Evolutionary conservation across 2,113 vertebrate species (phyloP).

Genomic region (Theropithecus gelada): DNA sequence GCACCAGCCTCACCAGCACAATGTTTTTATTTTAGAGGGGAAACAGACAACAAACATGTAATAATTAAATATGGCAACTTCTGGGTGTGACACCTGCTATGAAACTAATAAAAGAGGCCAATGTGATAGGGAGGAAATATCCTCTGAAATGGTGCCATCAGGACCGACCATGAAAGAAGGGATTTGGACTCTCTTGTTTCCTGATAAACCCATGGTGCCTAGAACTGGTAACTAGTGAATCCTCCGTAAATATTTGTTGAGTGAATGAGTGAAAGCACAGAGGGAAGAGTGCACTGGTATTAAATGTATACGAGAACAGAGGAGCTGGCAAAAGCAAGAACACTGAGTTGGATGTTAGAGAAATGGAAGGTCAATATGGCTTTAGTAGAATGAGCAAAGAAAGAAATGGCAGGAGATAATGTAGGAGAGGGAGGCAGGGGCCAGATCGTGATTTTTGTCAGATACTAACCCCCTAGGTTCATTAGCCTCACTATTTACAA

Average conservation of each 20-base stretch:
- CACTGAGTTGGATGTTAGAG: neutral
- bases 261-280: neutral
- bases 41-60: neutral
- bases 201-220: neutral
- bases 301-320: neutral
- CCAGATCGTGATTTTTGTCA: fast-evolving
- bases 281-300: neutral
- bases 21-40: neutral
- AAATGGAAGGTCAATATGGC: neutral
- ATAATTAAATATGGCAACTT: neutral
- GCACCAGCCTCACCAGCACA: fast-evolving
- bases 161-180: neutral
- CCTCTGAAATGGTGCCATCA: neutral
- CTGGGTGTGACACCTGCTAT: neutral
- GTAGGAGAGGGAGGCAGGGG: neutral
- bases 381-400: neutral
- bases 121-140: neutral
- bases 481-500: neutral
- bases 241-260: neutral
- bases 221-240: neutral
- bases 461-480: neutral
- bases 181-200: neutral
- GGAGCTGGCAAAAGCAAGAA: neutral
- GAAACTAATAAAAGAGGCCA: neutral
- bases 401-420: neutral